Evolutionary conservation across 1,140 invertebrate genomes (phyloP), one percentile per base, ranked within the genome.

Genomic region (Aricia agestis): DNA sequence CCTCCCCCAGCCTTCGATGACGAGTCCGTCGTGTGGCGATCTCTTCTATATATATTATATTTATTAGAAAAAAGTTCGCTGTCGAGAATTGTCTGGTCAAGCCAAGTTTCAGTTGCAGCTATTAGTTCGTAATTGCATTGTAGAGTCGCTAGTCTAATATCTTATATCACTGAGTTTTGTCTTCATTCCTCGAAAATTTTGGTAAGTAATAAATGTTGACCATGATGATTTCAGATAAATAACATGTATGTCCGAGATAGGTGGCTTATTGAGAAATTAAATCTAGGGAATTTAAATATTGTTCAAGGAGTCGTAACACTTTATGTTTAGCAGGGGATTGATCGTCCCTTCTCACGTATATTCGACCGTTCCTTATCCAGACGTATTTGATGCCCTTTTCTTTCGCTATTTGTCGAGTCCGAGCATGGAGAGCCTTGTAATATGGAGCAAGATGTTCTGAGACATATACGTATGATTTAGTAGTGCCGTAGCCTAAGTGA

Each of bases 311-410:
- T 77, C 72, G 7, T 70, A 36, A 19, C 41, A 66, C 57, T 75
- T 72, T 72, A 52, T 72, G 72, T 19, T 61, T 68, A 5, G 71
- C 71, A 17, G 67, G 72, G 11, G 73, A 68, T 17, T 74, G 66
- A 17, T 76, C 74, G 19, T 75, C 32, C 67, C 77, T 78, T 3
- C 79, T 52, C 7, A 75, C 58, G 13, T 73, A 73, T 1, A 78
- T 74, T 2, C 74, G 70, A 15, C 75, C 79, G 57, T 77, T 72
- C 7, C 76, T 69, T 2, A 78, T 52, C 79, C 79, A 63, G 68
- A 73, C 63, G 17, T 71, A 73, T 73, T 71, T 76, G 25, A 52
- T 70, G 6, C 41, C 11, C 4, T 69, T 71, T 9, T 71, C 71
- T 10, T 66, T 57, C 13, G 57, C 61, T 1, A 63, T 18, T 36